Percentiles rank a stretch among this genome's conserved stretches.
Evolutionary conservation across 2,113 vertebrate species (phyloP).

Genomic region (human (Homo sapiens)): GRCh38 chr7:89907501-89908000

Average conservation of each 20-base stretch:
- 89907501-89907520: background rate
- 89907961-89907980: background rate
- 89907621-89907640: slow-evolving; percentile 29
- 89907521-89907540: background rate
- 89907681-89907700: background rate
- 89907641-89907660: slow-evolving; percentile 9
- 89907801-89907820: slow-evolving; percentile 32
- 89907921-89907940: background rate
- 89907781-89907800: background rate
- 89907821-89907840: background rate
- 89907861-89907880: background rate
- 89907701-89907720: background rate
- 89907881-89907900: background rate
- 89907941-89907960: slow-evolving; percentile 9
- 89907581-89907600: background rate
- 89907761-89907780: background rate
- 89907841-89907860: slow-evolving; percentile 27
- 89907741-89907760: slow-evolving; percentile 39
- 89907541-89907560: background rate
- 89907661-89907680: background rate
- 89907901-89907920: background rate
- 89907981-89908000: background rate
- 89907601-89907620: slow-evolving; percentile 20
- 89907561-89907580: slow-evolving; percentile 10
- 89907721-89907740: background rate